Base-by-base conservation (phyloP, 2,797 vertebrate species). In the Pantherophis alleghaniensis region DNA sequence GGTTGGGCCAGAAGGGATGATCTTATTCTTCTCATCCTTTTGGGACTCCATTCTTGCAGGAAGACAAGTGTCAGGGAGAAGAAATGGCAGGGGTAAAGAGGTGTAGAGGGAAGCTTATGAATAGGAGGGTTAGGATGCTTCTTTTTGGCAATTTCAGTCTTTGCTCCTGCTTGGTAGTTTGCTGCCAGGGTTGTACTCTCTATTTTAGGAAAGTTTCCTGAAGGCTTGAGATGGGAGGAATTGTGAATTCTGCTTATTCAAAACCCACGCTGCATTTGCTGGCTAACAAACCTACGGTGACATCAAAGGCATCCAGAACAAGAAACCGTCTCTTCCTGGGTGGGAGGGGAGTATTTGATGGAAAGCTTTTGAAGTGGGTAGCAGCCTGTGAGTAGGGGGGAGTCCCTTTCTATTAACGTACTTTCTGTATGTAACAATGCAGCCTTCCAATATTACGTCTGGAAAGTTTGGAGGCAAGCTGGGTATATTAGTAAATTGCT, bases 331-430 rank as follows among this genome's bases (percentile, higher is more conserved):
- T 91, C 94, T 88, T 92, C 57, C 86, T 94, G 91, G 91, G 59
- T 55, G 89, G 93, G 89, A 90, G 86, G 91, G 69, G 86, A 88
- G 90, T 60, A 86, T 87, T 74, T 89, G 53, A 87, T 87, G 56
- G 92, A 91, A 87, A 94, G 79, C 79, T 91, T 94, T 91, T 94
- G 92, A 93, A 86, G 89, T 89, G 94, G 89, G 86, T 93, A 92
- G 91, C 86, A 86, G 89, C 56, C 2, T 83, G 24, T 92, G 92
- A 92, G 53, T 89, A 53, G 57, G 91, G 90, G 92, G 89, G 91
- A 93, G 91, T 86, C 92, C 91, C 92, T 89, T 79, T 90, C 60
- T 87, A 53, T 91, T 92, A 89, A 63, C 74, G 32, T 91, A 53
- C 90, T 91, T 92, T 92, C 55, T n/a, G 91, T 89, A 87, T 92